Percentiles rank a stretch among this genome's conserved stretches.
These are phyloP conservation scores for Hedya salicella DNA, from an alignment of 2,888 invertebrate species.

Conservation along the genomic window DNA sequence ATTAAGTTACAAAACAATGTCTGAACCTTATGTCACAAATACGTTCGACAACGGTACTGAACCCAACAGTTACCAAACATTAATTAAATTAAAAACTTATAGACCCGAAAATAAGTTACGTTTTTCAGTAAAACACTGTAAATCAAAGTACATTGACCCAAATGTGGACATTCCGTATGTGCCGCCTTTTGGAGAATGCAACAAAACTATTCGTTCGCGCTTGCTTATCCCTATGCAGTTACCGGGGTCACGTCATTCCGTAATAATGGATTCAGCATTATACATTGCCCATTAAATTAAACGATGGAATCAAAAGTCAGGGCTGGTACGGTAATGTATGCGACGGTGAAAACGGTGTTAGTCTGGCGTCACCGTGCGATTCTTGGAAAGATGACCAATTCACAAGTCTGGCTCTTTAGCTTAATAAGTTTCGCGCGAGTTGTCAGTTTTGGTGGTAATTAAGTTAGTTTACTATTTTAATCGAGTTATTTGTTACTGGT, in stretches of 20 bases:
- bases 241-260: slow-evolving; percentile 42
- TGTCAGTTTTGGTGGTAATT: too few species aligned
- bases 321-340: slow-evolving; percentile 44
- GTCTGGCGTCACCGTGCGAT: slow-evolving; percentile 59
- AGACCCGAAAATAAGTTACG: slow-evolving; percentile 12
- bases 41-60: background rate
- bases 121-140: slow-evolving; percentile 22
- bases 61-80: background rate
- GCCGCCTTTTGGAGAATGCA: slow-evolving; percentile 49
- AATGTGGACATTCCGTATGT: slow-evolving; percentile 30
- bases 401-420: slow-evolving; percentile 14
- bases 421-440: background rate
- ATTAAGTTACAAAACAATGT: too few species aligned
- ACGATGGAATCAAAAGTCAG: slow-evolving; percentile 16
- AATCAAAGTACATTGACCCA: slow-evolving; percentile 31
- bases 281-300: slow-evolving; percentile 48
- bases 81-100: slow-evolving; percentile 21
- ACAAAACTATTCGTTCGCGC: slow-evolving; percentile 51
- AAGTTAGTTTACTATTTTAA: background rate
- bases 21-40: too few species aligned
- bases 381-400: slow-evolving; percentile 60
- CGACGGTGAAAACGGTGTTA: slow-evolving; percentile 4
- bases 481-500: background rate
- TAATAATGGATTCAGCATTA: slow-evolving; percentile 44
- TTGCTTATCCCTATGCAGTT: slow-evolving; percentile 39